A percentile compares a stretch with the other conserved stretches of the same genome.
Conservation (phyloP, 1,140 invertebrate genomes). For the Zaprionus kolodkinae region DNA sequence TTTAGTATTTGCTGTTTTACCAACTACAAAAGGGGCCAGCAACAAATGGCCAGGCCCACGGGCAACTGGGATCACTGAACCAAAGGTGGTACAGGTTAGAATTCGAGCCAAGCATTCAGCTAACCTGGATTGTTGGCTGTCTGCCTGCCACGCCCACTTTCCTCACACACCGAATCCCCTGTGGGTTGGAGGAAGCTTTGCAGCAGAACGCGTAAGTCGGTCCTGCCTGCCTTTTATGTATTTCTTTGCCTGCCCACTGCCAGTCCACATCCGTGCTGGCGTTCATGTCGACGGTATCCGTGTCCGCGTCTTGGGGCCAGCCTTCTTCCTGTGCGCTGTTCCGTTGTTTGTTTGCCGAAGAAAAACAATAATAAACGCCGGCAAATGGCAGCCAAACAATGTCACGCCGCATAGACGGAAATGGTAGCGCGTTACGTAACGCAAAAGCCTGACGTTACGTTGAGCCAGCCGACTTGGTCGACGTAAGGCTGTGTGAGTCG, state of each 20-base stretch:
- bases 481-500: not conserved
- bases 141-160: constrained; percentile 12
- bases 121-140: not conserved
- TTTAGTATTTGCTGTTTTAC: constrained; percentile 61
- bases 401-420: constrained; percentile 54
- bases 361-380: constrained; percentile 60
- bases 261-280: not conserved
- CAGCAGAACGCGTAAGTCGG: constrained; percentile 30
- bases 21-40: constrained; percentile 30
- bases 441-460: constrained; percentile 12
- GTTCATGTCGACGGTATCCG: constrained; percentile 5
- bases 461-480: not conserved
- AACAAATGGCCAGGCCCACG: constrained; percentile 45
- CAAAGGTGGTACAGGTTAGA: constrained; percentile 39
- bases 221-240: constrained; percentile 30
- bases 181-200: constrained; percentile 21
- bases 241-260: constrained; percentile 12
- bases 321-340: constrained; percentile 47
- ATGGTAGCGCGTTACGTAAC: constrained; percentile 45
- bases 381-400: constrained; percentile 69
- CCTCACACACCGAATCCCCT: not conserved
- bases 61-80: constrained; percentile 61
- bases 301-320: constrained; percentile 14
- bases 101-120: constrained; percentile 5
- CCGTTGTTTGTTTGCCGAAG: constrained; percentile 59